Percentiles rank a stretch among this genome's conserved stretches.
Conservation (phyloP, 2,797 vertebrate genomes). For the Austrolebias charrua region DNA sequence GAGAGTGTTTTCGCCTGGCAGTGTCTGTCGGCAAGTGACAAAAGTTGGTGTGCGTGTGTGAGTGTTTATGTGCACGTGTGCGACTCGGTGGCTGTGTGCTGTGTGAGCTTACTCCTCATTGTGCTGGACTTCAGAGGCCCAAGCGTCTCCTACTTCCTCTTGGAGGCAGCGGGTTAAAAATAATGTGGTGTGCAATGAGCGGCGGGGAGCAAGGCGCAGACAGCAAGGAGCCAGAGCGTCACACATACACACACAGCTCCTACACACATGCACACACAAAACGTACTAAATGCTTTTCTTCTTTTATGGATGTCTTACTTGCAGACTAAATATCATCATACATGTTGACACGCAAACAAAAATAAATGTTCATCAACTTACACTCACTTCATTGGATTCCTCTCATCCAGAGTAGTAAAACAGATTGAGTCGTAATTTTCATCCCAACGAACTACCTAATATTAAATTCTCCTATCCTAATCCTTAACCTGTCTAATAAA, state of each 20-base stretch:
- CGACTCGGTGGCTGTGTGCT: conserved; percentile 58
- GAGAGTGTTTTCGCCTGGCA: conserved; percentile 24
- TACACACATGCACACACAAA: conserved; percentile 37
- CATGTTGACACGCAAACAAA: conserved; percentile 74
- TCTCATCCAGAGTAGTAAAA: conserved; percentile 54
- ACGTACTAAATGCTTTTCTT: conserved; percentile 65
- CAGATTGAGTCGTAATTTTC: conserved; percentile 47
- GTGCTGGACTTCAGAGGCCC: conserved; percentile 81
- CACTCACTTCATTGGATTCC: conserved; percentile 58
- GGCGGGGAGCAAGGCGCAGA: conserved; percentile 79
- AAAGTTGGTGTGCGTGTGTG: conserved; percentile 53
- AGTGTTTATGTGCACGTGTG: conserved; percentile 62
- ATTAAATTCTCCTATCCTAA: conserved; percentile 17
- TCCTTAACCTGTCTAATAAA: conserved; percentile 20
- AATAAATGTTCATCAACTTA: conserved; percentile 68
- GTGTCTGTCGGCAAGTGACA: conserved; percentile 60
- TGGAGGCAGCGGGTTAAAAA: conserved; percentile 84
- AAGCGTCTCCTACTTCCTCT: conserved; percentile 79
- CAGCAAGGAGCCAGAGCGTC: conserved; percentile 82
- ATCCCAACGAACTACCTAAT: neutral
- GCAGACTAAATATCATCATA: conserved; percentile 73
- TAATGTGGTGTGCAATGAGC: conserved; percentile 82
- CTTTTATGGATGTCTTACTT: conserved; percentile 74
- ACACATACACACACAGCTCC: conserved; percentile 51
- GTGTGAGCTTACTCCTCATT: conserved; percentile 73